phyloP scores from a whole-genome alignment of 2,113 vertebrate genomes.

The Seriola rivoliana region DNA sequence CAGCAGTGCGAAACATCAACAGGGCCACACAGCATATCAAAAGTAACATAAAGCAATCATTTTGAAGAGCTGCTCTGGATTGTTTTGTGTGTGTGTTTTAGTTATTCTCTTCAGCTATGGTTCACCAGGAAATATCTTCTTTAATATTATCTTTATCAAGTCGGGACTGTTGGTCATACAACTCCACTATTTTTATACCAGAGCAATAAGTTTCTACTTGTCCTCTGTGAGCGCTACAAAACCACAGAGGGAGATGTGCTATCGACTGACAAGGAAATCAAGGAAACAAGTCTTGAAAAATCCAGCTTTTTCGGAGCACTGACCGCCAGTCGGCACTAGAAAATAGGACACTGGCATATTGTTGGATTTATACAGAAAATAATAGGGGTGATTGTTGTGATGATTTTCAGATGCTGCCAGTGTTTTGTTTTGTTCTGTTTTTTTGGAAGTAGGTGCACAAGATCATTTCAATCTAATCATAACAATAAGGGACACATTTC shows the following conservation, averaged over 20 bases:
- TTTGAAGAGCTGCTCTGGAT: not conserved
- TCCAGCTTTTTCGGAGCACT: not conserved
- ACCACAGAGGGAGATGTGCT: constrained; percentile 27
- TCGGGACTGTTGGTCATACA: not conserved
- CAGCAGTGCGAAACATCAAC: not conserved
- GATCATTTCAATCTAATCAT: constrained; percentile 7
- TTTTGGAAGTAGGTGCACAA: not conserved
- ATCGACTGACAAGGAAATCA: not conserved
- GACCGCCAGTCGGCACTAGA: not conserved
- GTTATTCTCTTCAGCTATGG: not conserved
- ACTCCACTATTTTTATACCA: not conserved
- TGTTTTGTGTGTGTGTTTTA: not conserved
- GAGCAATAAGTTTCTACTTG: not conserved
- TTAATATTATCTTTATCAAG: constrained; percentile 1
- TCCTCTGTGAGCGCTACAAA: constrained; percentile 3
- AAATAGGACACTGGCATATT: constrained; percentile 15
- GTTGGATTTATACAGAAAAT: not conserved
- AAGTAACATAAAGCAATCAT: not conserved
- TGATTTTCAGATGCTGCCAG: not conserved
- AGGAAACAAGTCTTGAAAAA: not conserved
- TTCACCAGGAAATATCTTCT: not conserved
- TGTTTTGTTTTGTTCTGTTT: not conserved
- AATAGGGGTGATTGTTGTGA: not conserved
- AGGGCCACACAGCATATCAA: not conserved
- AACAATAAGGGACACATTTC: constrained; percentile 49